Conservation (phyloP, 37 sponge, comb jelly and placozoan species). For the Axinella damicornis region DNA sequence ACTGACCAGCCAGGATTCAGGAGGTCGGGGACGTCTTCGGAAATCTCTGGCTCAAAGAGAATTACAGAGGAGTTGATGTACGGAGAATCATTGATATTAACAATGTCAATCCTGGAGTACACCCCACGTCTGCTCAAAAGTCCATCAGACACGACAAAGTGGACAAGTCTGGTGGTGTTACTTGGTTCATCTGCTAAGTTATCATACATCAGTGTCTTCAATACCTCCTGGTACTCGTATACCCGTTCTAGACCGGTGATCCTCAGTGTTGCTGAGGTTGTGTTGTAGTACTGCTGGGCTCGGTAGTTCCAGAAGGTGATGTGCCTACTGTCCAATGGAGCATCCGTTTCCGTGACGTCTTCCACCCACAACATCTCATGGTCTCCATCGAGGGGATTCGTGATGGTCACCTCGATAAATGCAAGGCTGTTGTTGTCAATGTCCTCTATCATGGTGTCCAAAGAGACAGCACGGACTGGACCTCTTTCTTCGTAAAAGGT, state of each 20-base stretch:
- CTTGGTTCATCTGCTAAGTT: slow-evolving; percentile 82
- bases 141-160: slow-evolving; percentile 79
- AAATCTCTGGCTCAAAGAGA: slow-evolving; percentile 44
- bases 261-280: slow-evolving; percentile 56
- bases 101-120: slow-evolving; percentile 39
- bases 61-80: slow-evolving; percentile 60
- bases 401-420: slow-evolving; percentile 63
- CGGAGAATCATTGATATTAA: slow-evolving; percentile 87
- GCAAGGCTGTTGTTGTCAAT: slow-evolving; percentile 83
- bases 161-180: slow-evolving; percentile 42
- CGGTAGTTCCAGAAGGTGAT: slow-evolving; percentile 60
- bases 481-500: slow-evolving; percentile 79
- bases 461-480: slow-evolving; percentile 59
- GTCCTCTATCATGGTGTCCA: slow-evolving; percentile 54
- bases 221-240: slow-evolving; percentile 72
- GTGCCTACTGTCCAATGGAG: slow-evolving; percentile 39
- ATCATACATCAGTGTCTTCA: slow-evolving; percentile 81
- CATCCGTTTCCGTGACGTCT: slow-evolving; percentile 51
- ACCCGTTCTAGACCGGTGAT: slow-evolving; percentile 84
- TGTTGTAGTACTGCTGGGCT: slow-evolving; percentile 77
- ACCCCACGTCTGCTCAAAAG: slow-evolving; percentile 48
- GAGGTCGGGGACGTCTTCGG: slow-evolving; percentile 59
- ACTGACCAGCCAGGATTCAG: slow-evolving; percentile 82
- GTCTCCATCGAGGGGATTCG: slow-evolving; percentile 62
- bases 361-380: slow-evolving; percentile 67